Conservation (phyloP, 1,140 invertebrate species). For the Adelges cooleyi region DNA sequence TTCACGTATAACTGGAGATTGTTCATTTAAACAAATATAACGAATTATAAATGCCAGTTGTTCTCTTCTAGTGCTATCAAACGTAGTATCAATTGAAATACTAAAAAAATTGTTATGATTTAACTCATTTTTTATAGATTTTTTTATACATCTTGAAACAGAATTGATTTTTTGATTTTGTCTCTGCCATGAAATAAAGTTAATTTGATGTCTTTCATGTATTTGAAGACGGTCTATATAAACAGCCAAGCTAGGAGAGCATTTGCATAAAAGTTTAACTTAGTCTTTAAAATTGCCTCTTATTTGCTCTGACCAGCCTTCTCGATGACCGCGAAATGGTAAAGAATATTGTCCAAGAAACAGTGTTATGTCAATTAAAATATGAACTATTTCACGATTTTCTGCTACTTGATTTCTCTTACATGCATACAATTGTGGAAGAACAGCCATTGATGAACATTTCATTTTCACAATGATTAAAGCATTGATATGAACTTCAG, state of each 20-base stretch:
- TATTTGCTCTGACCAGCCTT: not conserved
- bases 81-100: not conserved
- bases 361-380: not conserved
- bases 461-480: not conserved
- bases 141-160: not conserved
- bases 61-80: not conserved
- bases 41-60: not conserved
- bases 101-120: not conserved
- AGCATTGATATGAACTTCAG: not conserved
- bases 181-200: not conserved
- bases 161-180: not conserved
- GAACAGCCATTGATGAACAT: not conserved
- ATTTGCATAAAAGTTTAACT: not conserved
- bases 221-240: conserved; percentile 1
- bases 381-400: not conserved
- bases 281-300: not conserved
- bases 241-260: not conserved
- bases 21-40: not conserved
- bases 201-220: not conserved
- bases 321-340: not conserved
- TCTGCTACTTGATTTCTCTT: not conserved
- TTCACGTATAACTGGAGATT: not conserved
- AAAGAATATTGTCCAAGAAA: not conserved
- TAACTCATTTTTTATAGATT: not conserved
- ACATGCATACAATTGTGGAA: not conserved